Evolutionary conservation across 2,888 invertebrate species (phyloP), one percentile per base, ranked within the genome.

Genomic region (Volucella inanis): DNA sequence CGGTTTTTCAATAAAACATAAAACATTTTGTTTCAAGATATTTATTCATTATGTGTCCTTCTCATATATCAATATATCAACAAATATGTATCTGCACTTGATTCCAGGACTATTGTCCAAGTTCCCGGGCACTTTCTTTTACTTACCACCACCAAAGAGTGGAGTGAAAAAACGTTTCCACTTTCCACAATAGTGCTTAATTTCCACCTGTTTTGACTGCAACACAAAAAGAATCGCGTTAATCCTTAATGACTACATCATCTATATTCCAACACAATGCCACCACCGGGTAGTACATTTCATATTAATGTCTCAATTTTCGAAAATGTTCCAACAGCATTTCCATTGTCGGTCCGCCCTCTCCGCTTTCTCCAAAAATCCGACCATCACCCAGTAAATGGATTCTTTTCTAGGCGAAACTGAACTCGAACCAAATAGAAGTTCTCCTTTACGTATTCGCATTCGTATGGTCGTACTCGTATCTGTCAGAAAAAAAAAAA

Each of bases 381-480:
- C 74, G 31, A 67, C 41, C 74, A 75, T 59, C 62, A 76, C 71
- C 57, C 49, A n/a, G 61, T 31, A 74, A 78, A 83, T 83, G 83
- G 68, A 83, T 83, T 78, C 31, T 31, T 31, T 31, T 31, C 67
- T 61, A 62, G 83, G 72, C 77, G 77, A 72, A 55, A 61, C 67
- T 67, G 67, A 89, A 89, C 88, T 87, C 88, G 88, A 87, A 88
- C 88, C 89, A 88, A 89, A 89, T 64, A 70, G 59, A 61, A 81
- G 78, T 6, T 31, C 31, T 31, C 6, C 6, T 31, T 31, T 31
- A 31, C 31, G 31, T 31, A 31, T 31, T 6, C 31, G 31, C 6
- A 31, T 31, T 31, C 31, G 31, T 31, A 31, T 31, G 31, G 31
- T 31, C 31, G 31, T 31, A 31, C 0, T 31, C 6, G 31, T 65